Conservation (phyloP, 1,140 invertebrate species). For the Pseudomyrmex pallidus region DNA sequence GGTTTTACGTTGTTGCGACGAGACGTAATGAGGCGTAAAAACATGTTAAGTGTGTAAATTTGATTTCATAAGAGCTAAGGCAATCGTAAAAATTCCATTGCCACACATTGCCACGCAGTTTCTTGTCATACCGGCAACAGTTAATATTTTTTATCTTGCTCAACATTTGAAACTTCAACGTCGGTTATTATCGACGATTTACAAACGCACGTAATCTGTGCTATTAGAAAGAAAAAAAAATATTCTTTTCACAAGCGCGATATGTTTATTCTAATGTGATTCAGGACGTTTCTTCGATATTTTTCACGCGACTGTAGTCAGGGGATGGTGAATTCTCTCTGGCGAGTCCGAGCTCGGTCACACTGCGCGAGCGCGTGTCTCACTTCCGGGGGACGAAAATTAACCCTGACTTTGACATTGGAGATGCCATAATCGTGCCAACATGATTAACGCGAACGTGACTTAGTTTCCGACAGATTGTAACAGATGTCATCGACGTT, state of each 20-base stretch:
- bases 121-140: background rate
- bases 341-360: background rate
- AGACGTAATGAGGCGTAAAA: slow-evolving; percentile 38
- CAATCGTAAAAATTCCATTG: background rate
- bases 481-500: slow-evolving; percentile 70
- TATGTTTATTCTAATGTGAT: too few relatives aligned
- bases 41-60: slow-evolving; percentile 12
- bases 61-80: slow-evolving; percentile 5
- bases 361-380: background rate
- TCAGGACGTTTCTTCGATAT: too few relatives aligned
- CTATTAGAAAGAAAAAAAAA: too few relatives aligned
- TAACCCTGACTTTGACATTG: slow-evolving; percentile 70
- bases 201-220: too few relatives aligned
- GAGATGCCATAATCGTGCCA: slow-evolving; percentile 53
- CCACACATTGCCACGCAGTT: background rate
- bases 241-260: too few relatives aligned
- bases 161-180: too few relatives aligned
- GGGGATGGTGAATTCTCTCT: slow-evolving; percentile 3
- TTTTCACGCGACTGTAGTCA: background rate
- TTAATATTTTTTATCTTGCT: too few relatives aligned
- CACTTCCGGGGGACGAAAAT: slow-evolving; percentile 33
- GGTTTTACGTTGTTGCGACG: slow-evolving; percentile 2
- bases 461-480: slow-evolving; percentile 69
- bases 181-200: too few relatives aligned
- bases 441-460: slow-evolving; percentile 76